These are phyloP conservation scores for Seladonia tumulorum DNA, from an alignment of 2,888 invertebrate species.

Conservation along the genomic window DNA sequence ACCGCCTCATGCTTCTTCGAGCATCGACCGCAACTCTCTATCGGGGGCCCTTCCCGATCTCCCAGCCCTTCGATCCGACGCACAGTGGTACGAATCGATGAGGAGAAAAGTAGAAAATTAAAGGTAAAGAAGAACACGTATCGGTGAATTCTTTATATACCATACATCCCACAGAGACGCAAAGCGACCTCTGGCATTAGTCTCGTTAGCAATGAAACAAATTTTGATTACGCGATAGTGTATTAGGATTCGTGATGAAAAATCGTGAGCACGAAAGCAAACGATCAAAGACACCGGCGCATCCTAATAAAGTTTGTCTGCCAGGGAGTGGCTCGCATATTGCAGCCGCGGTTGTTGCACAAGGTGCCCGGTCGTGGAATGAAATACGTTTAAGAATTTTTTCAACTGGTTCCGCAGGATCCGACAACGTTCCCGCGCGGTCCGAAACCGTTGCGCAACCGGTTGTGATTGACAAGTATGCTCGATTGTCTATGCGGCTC, in stretches of 20 bases:
- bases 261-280: not conserved
- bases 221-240: too few relatives aligned
- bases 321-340: not conserved
- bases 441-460: slow-evolving; percentile 10
- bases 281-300: not conserved
- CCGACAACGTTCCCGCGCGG: not conserved
- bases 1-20: slow-evolving; percentile 18
- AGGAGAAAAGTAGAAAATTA: too few relatives aligned
- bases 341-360: not conserved
- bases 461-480: slow-evolving; percentile 8
- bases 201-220: too few relatives aligned
- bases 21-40: slow-evolving; percentile 4
- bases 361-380: not conserved
- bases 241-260: too few relatives aligned
- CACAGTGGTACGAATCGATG: too few relatives aligned
- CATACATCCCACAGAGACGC: too few relatives aligned
- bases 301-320: not conserved
- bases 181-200: too few relatives aligned
- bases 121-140: too few relatives aligned
- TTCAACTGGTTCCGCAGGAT: slow-evolving; percentile 6
- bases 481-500: not conserved
- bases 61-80: not conserved
- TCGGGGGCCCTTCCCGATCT: not conserved
- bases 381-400: slow-evolving; percentile 4
- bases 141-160: too few relatives aligned